These are phyloP conservation scores for Leguminivora glycinivorella DNA, from an alignment of 1,140 invertebrate species.

Conservation along the genomic window DNA sequence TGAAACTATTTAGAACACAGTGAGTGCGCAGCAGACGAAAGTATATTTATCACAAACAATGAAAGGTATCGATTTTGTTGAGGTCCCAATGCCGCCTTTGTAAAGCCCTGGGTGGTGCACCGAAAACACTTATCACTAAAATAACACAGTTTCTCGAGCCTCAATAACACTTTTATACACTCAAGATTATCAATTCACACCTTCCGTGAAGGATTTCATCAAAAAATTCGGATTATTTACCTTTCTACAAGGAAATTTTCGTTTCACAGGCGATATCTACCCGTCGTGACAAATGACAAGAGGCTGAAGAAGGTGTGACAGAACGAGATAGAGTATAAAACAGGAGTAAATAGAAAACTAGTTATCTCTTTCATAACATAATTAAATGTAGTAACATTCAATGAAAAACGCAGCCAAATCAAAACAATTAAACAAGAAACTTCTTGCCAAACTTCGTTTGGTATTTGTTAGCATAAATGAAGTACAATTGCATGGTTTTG, in stretches of 20 bases:
- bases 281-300: conserved; percentile 26
- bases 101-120: conserved; percentile 8
- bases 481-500: too few relatives aligned
- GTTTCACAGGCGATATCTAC: conserved; percentile 33
- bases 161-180: background rate
- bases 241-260: conserved; percentile 40
- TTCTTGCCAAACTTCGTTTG: background rate
- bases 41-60: conserved; percentile 22
- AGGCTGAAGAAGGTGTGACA: background rate
- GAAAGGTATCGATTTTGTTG: conserved; percentile 23
- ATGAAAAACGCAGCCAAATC: background rate
- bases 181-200: background rate
- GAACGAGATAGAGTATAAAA: conserved; percentile 8
- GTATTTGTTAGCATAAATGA: background rate
- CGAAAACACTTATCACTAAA: conserved; percentile 23
- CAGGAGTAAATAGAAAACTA: background rate
- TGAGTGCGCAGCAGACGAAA: background rate
- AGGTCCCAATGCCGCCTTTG: conserved; percentile 18
- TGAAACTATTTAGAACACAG: background rate
- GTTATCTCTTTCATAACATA: background rate
- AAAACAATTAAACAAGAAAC: background rate
- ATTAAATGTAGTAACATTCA: background rate
- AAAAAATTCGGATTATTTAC: conserved; percentile 47
- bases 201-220: conserved; percentile 13
- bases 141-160: conserved; percentile 10